Percentiles rank a stretch among this genome's conserved stretches.
Conservation (phyloP, 2,888 invertebrate genomes). For the Abrostola tripartita region DNA sequence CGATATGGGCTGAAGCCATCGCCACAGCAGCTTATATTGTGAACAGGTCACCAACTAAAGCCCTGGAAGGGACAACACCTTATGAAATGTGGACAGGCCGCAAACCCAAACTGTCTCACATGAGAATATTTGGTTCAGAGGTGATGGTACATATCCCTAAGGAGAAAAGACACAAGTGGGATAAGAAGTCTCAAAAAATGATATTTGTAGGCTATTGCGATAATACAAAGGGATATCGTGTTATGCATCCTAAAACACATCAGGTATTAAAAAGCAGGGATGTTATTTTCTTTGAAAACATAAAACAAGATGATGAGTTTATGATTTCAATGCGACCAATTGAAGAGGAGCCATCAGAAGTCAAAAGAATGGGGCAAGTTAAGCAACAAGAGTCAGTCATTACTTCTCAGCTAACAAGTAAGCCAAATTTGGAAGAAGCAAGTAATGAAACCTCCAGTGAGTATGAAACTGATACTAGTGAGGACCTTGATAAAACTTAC, state of each 20-base stretch:
- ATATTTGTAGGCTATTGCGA: neutral
- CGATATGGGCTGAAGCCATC: conserved; percentile 16
- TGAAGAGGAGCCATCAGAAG: no score
- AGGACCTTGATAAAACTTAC: conserved; percentile 10
- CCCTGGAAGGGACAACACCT: neutral
- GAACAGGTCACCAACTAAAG: conserved; percentile 6
- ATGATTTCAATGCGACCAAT: no score
- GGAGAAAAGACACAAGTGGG: neutral
- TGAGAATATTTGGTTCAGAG: neutral
- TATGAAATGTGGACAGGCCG: neutral
- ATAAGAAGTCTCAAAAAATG: neutral
- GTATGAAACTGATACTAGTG: conserved; percentile 4
- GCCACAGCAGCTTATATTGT: conserved; percentile 10
- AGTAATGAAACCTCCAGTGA: conserved; percentile 4
- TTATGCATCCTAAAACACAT: neutral
- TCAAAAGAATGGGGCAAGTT: no score
- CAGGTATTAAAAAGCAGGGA: neutral
- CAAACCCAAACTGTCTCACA: neutral
- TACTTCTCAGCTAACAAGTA: no score
- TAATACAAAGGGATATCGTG: neutral
- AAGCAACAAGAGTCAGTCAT: no score
- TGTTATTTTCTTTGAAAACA: conserved; percentile 16
- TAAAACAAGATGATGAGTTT: neutral
- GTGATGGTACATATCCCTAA: neutral
- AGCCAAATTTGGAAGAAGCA: neutral